Conservation (phyloP, 2,113 vertebrate species). For the Donacobius atricapilla region DNA sequence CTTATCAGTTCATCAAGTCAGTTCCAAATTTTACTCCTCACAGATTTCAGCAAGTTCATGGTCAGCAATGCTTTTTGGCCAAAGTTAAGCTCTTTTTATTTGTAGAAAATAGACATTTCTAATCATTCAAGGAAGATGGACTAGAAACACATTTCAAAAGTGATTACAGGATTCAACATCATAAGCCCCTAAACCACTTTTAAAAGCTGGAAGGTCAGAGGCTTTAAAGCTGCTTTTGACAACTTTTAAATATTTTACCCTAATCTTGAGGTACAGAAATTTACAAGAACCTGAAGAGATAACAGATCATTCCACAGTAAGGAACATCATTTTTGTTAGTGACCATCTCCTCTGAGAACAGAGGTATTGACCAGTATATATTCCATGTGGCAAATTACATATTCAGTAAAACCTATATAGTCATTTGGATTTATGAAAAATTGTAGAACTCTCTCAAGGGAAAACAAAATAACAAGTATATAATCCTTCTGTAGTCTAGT, state of each 20-base stretch:
- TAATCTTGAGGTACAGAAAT: neutral
- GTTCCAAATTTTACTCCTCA: neutral
- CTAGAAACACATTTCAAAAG: neutral
- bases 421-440: neutral
- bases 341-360: neutral
- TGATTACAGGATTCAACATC: neutral
- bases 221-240: neutral
- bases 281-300: neutral
- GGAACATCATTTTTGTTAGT: neutral
- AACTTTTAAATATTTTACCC: neutral
- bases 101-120: neutral
- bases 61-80: neutral
- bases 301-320: neutral
- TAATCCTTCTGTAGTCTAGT: neutral
- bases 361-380: neutral
- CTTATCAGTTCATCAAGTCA: neutral
- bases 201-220: neutral
- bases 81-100: neutral
- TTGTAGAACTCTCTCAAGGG: neutral
- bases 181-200: neutral
- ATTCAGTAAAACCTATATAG: neutral
- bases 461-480: neutral
- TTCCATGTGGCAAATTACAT: neutral
- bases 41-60: neutral
- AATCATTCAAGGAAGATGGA: neutral